phyloP scores from a whole-genome alignment of 2,797 vertebrate genomes.

The Tadarida brasiliensis region DNA sequence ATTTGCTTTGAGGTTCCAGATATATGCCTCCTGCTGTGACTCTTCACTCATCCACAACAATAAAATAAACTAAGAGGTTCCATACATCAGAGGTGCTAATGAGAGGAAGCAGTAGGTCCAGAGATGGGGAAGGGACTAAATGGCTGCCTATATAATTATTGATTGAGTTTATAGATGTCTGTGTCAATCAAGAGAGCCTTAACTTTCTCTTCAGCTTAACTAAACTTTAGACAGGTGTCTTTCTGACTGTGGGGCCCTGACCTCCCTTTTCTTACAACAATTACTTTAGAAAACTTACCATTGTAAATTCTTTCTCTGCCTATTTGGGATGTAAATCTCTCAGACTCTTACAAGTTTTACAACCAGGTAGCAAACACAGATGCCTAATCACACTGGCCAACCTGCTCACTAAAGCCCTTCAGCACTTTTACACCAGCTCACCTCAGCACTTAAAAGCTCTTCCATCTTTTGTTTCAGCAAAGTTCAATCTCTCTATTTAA shows the following conservation, averaged over 20 bases:
- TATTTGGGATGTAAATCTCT: neutral
- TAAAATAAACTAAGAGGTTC: constrained; percentile 10
- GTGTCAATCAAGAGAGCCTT: neutral
- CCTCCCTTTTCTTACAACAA: neutral
- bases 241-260: neutral
- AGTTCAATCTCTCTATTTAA: neutral
- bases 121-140: neutral
- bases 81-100: neutral
- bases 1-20: neutral
- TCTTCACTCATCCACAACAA: neutral
- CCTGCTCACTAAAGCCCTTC: accelerated
- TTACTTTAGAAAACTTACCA: neutral
- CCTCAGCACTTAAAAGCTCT: neutral
- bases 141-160: neutral
- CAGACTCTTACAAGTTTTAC: neutral
- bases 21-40: neutral
- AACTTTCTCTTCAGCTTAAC: neutral
- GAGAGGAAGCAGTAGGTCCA: neutral
- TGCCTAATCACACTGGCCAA: neutral
- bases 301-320: neutral
- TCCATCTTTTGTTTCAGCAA: neutral
- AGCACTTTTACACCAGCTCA: neutral
- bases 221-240: neutral
- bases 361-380: neutral
- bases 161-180: neutral